Conservation (phyloP, 2,113 vertebrate genomes). For the Prionailurus viverrinus region DNA sequence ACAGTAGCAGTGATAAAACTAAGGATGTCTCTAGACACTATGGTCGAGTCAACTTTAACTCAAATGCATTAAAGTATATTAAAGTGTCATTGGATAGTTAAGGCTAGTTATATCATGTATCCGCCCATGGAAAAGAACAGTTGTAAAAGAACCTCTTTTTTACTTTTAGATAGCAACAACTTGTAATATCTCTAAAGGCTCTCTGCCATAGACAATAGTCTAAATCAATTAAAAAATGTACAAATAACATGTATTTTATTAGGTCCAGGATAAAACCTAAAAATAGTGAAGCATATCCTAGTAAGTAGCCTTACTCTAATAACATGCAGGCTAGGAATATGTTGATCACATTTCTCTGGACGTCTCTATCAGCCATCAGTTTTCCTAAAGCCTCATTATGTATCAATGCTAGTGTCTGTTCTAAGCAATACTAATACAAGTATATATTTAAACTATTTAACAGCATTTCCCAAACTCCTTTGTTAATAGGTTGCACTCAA, state of each 20-base stretch:
- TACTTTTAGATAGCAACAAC: not conserved
- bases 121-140: not conserved
- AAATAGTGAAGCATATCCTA: conserved; percentile 5
- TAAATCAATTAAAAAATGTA: not conserved
- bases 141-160: not conserved
- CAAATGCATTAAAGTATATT: not conserved
- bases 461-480: conserved; percentile 21
- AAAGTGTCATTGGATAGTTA: not conserved
- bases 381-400: conserved; percentile 7
- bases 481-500: not conserved
- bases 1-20: not conserved
- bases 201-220: not conserved
- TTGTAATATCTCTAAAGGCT: not conserved
- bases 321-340: not conserved
- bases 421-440: not conserved
- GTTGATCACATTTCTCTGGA: conserved; percentile 48
- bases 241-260: not conserved
- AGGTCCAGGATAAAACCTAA: not conserved
- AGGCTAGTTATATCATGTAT: not conserved
- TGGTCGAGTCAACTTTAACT: not conserved
- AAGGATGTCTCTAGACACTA: not conserved
- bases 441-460: conserved; percentile 48
- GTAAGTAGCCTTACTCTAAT: not conserved
- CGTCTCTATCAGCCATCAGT: not conserved
- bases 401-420: not conserved